Evolutionary conservation across 64 coral and sea anemone genomes (phyloP).

Genomic region (Pocillopora damicornis): DNA sequence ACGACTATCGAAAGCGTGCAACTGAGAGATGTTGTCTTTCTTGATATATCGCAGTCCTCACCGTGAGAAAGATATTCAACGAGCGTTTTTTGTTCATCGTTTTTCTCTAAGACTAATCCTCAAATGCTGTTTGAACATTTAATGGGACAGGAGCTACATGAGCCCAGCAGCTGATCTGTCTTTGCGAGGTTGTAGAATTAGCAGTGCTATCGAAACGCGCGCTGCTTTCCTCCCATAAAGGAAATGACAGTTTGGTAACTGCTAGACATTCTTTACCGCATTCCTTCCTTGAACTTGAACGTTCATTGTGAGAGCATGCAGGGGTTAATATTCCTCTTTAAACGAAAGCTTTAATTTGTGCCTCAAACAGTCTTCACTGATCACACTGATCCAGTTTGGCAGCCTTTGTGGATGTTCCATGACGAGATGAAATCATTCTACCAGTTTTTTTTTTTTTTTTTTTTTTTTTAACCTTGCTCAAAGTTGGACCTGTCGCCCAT

Average conservation of each 20-base stretch:
- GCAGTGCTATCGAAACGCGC: neutral
- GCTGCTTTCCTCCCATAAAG: neutral
- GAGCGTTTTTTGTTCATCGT: neutral
- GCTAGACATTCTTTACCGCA: neutral
- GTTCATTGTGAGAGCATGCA: too few species aligned
- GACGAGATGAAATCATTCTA: too few species aligned
- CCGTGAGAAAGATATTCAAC: neutral
- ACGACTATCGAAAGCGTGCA: conserved; percentile 1
- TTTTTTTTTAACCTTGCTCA: too few species aligned
- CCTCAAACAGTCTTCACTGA: neutral
- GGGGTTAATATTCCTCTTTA: neutral
- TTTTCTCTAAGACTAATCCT: neutral
- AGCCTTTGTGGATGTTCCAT: too few species aligned
- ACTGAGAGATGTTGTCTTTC: conserved; percentile 10
- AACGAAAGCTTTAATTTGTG: neutral
- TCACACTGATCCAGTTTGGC: too few species aligned
- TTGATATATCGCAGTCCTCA: conserved; percentile 11
- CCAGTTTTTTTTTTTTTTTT: too few species aligned
- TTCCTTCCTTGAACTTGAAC: neutral
- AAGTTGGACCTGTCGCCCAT: too few species aligned
- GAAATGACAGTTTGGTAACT: neutral
- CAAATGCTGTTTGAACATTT: neutral
- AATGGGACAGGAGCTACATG: neutral
- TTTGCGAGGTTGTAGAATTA: too few species aligned
- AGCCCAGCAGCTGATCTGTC: neutral